Evolutionary conservation across 2,888 invertebrate species (phyloP), one percentile per base, ranked within the genome.

Genomic region (Ceratothoa steindachneri): DNA sequence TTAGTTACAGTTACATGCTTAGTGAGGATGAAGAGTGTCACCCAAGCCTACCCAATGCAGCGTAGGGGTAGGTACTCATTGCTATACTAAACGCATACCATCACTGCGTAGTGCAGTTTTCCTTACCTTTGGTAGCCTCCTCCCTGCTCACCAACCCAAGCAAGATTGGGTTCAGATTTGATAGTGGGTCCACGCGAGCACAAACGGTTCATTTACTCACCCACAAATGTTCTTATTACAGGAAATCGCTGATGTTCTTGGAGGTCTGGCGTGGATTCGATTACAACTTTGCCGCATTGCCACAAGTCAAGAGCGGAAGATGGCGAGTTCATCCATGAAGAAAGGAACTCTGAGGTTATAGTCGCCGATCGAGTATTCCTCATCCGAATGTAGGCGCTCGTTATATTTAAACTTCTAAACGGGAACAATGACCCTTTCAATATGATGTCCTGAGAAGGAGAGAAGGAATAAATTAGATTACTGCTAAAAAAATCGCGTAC

Each of bases 301-400:
- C 77, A 77, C 15, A 77, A 53, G 66, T 77, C 77, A 30, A 77
- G 65, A 27, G 77, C 77, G 15, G 71, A 67, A 15, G 77, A 77
- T 28, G 74, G 73, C 29, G 71, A 69, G 70, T 71, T 31, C 55
- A 66, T 69, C 72, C 72, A 72, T 41, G 60, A 69, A 60, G 52
- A 30, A 60, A 77, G 60, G 72, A 77, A 77, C 41, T 30, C 66
- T 2, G 19, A 30, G 28, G 74, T 77, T 53, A 77, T 74, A 27
- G 55, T 28, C 52, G 74, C 70, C 19, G 53, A 60, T 19, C 60
- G 55, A 5, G 77, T 71, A 31, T 74, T 77, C 52, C 29, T 60
- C 51, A 77, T 67, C 27, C 77, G 31, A 2, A 77, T 72, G 67
- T 77, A 77, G 22, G 74, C 70, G 51, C 69, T 72, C n/a, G 30